Evolutionary conservation across 2,797 vertebrate species (phyloP), one percentile per base, ranked within the genome.

Genomic region (Emydoidea blandingii): DNA sequence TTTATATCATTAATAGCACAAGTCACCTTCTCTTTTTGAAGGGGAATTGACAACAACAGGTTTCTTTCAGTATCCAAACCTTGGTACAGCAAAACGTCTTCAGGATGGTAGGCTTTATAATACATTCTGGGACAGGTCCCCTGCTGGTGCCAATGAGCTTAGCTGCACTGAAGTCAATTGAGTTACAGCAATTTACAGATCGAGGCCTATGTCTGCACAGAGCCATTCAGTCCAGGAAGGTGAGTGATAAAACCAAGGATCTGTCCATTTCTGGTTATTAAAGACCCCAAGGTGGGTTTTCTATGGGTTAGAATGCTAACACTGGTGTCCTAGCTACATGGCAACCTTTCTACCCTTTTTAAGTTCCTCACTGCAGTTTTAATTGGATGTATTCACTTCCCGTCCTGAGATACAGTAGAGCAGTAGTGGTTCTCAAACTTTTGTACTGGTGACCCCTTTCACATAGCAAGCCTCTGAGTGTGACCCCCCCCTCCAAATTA

Each of bases 11-110:
- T 83, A 86, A 91, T 5, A 68, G 56, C 81, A 18, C 19, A 53
- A 84, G 62, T 92, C 91, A 96, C 90, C 80, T 95, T 59, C 34
- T 49, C 83, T 89, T 95, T 62, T 16, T 86, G 62, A 92, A 92
- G 81, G 86, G 47, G 47, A 96, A 78, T 6, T 1, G 6, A 50
- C 41, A 52, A 83, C 72, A 78, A 57, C 84, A 92, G 14, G 4
- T 1, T 14, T 37, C 53, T 16, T 90, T 53, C 12, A 2, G 41
- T 1, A 68, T 34, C 86, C 90, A 86, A 83, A 81, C 50, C 80
- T 52, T 34, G 5, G 25, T 14, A 57, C n/a, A 49, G 49, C 19
- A 52, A 89, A 84, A 9, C 2, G 0, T 12, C 76, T 68, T 5
- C 34, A 91, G 54, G 54, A 56, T 1, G 19, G 57, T 0, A 6